Percentiles rank a stretch among this genome's conserved stretches.
Conservation (phyloP, 2,113 vertebrate species). For the Bucco capensis region DNA sequence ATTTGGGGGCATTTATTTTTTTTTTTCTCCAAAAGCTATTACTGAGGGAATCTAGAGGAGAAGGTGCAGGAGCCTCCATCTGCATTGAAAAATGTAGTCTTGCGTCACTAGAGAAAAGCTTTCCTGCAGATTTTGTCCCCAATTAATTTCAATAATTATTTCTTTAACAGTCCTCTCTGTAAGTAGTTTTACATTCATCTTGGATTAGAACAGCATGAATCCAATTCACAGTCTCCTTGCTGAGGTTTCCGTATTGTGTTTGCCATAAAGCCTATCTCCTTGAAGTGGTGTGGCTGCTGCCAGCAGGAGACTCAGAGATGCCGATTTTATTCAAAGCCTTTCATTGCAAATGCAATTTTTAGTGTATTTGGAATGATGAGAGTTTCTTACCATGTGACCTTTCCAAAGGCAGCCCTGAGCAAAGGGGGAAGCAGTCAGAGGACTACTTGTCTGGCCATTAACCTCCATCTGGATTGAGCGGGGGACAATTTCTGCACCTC, state of each 20-base stretch:
- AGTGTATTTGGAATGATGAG: background rate
- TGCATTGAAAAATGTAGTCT: background rate
- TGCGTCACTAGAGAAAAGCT: background rate
- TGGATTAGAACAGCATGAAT: background rate
- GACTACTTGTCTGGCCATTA: background rate
- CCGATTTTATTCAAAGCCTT: background rate
- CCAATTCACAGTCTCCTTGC: background rate
- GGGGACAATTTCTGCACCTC: accelerated
- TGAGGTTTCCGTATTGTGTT: background rate
- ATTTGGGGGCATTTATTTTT: background rate
- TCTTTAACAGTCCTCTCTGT: background rate
- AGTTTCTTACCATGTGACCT: background rate
- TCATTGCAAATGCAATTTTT: background rate
- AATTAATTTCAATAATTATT: background rate
- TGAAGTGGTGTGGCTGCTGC: background rate
- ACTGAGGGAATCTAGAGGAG: background rate
- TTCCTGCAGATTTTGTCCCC: background rate
- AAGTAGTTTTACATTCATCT: background rate
- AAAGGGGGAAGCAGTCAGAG: background rate
- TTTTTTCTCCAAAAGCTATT: background rate
- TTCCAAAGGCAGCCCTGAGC: background rate
- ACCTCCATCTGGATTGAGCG: too few relatives aligned
- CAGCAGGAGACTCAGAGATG: background rate
- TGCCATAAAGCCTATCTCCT: background rate
- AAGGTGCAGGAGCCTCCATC: accelerated